Evolutionary conservation across 2,888 invertebrate species (phyloP), one percentile per base, ranked within the genome.

Genomic region (Pheosia tremula): DNA sequence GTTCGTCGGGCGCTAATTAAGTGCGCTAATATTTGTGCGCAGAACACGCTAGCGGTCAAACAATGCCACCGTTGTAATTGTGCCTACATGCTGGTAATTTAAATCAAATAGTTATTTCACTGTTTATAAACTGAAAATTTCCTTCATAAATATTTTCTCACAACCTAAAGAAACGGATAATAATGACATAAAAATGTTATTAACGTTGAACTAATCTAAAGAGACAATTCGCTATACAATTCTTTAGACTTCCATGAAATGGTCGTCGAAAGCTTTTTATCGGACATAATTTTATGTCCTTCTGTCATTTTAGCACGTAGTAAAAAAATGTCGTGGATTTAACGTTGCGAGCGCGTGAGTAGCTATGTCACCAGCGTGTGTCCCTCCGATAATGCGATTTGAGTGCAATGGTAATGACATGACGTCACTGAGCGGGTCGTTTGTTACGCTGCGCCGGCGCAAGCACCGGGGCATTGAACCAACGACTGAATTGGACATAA

Each of bases 401-500:
- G 83, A 87, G 87, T 85, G 89, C 86, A 86, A 75, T 84, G 86
- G 86, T 84, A 85, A 87, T 83, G 81, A 78, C 72, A 81, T 90
- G 90, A 90, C 89, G 90, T 91, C 89, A 89, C 84, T 78, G 79
- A 79, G 84, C 80, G 79, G 77, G 78, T 84, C 84, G 83, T 87
- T 86, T 87, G 87, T 88, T 82, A 86, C 86, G 80, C 56, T 41
- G 56, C 41, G 78, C 72, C 81, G 79, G 79, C 67, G 68, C 75
- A 69, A 78, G 77, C 77, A 69, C 82, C 53, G 77, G 90, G 90
- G 84, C 92, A 88, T 86, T 90, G 92, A 91, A 89, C 92, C 89
- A 82, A 71, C 79, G 81, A 78, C 84, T 87, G 89, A 91, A 91
- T 92, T 91, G 91, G 89, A 87, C 86, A 83, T 84, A 89, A 89